Evolutionary conservation across 2,888 invertebrate species (phyloP).

Genomic region (Kuschelorhynchus macadamiae): DNA sequence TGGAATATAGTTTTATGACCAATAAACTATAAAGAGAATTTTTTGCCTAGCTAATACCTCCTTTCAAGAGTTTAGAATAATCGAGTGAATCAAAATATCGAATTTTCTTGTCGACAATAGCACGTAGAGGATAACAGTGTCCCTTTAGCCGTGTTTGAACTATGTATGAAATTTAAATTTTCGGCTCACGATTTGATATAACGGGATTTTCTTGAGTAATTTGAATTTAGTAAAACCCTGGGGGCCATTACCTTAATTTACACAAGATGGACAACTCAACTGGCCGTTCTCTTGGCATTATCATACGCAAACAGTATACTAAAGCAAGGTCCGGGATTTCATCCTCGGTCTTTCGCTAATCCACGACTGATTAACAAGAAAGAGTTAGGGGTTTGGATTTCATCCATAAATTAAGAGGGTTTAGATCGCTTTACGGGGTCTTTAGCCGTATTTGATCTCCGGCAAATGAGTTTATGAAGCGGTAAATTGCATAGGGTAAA

Average conservation of each 20-base stretch:
- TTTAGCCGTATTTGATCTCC: conserved; percentile 31
- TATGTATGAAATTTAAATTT: conserved; percentile 31
- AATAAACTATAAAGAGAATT: too few relatives aligned
- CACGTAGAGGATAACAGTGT: too few relatives aligned
- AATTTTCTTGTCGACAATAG: too few relatives aligned
- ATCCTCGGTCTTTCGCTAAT: conserved; percentile 35
- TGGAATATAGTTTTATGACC: too few relatives aligned
- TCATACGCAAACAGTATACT: conserved; percentile 45
- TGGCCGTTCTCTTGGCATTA: conserved; percentile 41
- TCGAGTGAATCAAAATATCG: too few relatives aligned
- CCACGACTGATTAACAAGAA: conserved; percentile 46
- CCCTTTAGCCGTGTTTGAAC: too few relatives aligned
- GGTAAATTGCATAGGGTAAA: conserved; percentile 25
- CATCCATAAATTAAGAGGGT: conserved; percentile 44
- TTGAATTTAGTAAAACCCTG: conserved; percentile 51
- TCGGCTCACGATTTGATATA: conserved; percentile 36
- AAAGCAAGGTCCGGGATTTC: conserved; percentile 41
- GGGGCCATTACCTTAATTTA: conserved; percentile 54
- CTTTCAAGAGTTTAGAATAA: too few relatives aligned
- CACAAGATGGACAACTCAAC: conserved; percentile 50
- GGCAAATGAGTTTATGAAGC: conserved; percentile 36
- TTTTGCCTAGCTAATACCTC: too few relatives aligned
- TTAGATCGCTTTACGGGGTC: conserved; percentile 43
- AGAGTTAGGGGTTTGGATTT: conserved; percentile 44
- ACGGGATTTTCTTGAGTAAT: conserved; percentile 47